A percentile compares a stretch with the other conserved stretches of the same genome.
Conservation (phyloP, 2,113 vertebrate genomes). For the Emydocephalus ijimae region DNA sequence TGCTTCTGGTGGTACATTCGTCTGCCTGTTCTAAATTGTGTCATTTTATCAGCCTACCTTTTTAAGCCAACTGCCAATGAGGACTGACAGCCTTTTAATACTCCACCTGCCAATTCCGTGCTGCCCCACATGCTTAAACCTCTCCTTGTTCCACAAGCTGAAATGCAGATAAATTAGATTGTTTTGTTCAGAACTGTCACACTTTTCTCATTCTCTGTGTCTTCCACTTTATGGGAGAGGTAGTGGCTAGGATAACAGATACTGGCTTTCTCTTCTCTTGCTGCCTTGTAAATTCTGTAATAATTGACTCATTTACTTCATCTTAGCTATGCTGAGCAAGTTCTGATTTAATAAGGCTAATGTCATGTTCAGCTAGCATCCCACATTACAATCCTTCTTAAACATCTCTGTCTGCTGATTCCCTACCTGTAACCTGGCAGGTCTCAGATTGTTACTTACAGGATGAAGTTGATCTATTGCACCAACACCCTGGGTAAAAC, state of each 20-base stretch:
- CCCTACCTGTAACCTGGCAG: background rate
- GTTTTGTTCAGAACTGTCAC: slow-evolving; percentile 13
- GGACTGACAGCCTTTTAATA: background rate
- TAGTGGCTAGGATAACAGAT: background rate
- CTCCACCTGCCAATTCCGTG: background rate
- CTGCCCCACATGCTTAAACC: background rate
- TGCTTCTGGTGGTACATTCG: background rate
- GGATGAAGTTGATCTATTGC: background rate
- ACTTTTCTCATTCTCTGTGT: background rate
- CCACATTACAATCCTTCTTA: background rate
- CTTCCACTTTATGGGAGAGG: background rate
- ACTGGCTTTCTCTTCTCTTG: background rate
- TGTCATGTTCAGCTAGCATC: background rate
- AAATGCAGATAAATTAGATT: background rate
- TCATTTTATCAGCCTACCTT: rapidly evolving
- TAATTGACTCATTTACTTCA: background rate
- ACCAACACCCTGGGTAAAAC: slow-evolving; percentile 22
- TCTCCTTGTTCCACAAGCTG: background rate
- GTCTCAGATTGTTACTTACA: rapidly evolving
- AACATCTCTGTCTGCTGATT: slow-evolving; percentile 1
- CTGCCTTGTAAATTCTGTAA: background rate
- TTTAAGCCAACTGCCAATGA: slow-evolving; percentile 4
- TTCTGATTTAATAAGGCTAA: slow-evolving; percentile 2
- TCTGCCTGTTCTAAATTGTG: background rate
- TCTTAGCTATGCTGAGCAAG: background rate